Evolutionary conservation across 1,140 invertebrate species (phyloP).

Genomic region (Lasioglossum baleicum): DNA sequence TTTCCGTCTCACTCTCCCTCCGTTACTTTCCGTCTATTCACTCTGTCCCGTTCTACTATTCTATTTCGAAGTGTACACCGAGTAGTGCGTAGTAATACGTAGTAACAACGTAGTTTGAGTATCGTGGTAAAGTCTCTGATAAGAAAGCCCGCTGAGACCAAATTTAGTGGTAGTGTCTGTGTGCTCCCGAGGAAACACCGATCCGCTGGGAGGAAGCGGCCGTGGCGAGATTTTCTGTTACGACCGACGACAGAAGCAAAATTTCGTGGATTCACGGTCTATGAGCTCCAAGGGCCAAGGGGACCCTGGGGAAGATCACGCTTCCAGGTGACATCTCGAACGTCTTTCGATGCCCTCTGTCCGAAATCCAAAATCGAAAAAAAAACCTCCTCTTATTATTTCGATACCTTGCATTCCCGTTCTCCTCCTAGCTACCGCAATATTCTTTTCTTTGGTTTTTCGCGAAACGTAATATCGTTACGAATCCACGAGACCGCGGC

Average conservation of each 20-base stretch:
- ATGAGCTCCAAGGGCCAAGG: constrained; percentile 78
- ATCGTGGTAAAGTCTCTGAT: constrained; percentile 8
- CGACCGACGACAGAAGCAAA: constrained; percentile 57
- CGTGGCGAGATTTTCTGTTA: constrained; percentile 36
- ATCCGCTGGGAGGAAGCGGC: background rate
- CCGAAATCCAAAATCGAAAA: background rate
- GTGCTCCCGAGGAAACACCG: background rate
- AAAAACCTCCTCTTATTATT: constrained; percentile 12
- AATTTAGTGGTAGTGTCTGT: constrained; percentile 33
- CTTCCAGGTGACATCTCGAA: constrained; percentile 72
- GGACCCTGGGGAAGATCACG: constrained; percentile 79
- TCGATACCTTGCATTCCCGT: too few species aligned
- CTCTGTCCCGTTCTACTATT: constrained; percentile 1
- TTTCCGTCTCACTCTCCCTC: background rate
- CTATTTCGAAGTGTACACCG: constrained; percentile 17
- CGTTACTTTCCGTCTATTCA: constrained; percentile 5
- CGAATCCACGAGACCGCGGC: background rate
- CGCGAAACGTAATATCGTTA: constrained; percentile 36
- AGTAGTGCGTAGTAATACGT: constrained; percentile 37
- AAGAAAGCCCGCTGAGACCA: background rate
- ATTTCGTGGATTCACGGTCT: constrained; percentile 75
- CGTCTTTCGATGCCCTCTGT: too few species aligned
- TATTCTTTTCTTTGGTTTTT: constrained; percentile 4
- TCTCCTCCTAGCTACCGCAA: background rate
- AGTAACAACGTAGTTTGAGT: constrained; percentile 1